Evolutionary conservation across 2,113 vertebrate genomes (phyloP), one percentile per base, ranked within the genome.

Genomic region (Empidonax traillii): DNA sequence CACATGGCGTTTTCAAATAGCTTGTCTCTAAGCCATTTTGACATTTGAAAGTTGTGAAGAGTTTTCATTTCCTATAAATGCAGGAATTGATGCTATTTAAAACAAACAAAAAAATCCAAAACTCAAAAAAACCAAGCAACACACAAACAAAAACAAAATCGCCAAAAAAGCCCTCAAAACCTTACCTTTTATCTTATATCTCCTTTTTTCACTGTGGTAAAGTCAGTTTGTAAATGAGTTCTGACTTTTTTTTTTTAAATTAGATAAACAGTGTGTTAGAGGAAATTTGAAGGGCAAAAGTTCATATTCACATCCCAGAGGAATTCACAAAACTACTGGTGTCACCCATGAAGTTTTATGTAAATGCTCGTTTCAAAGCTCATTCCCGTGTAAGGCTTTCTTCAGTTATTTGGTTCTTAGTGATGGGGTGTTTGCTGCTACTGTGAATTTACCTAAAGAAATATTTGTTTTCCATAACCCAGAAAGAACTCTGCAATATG

Each of bases 401-500:
- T 82, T 79, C 30, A 56, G 1, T 92, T 37, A 49, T 51, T 31
- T 93, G 16, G 6, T 73, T 13, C 23, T 56, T 85, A 17, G 17
- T 76, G 55, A 16, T 66, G 6, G 0, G 0, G 1, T 31, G 30
- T 78, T 58, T 92, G 16, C 18, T 97, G 41, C 46, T 90, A 61
- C 58, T 85, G 56, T 85, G 56, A 74, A 95, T 95, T 77, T 97
- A 91, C 90, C 82, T 95, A 46, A 37, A 73, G 39, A 87, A 53
- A 75, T n/a, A 12, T 39, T 58, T 68, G 75, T 90, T 90, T 97
- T 49, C 33, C 62, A 68, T 87, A 87, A 94, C 93, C 96, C 97
- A 99, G 99, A 99, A 99, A 97, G 99, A 99, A 96, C 98, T 99
- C 83, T 99, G 99, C 95, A 99, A 99, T 98, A 99, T 99, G 99